Evolutionary conservation across 2,797 vertebrate species (phyloP), one percentile per base, ranked within the genome.

Genomic region (Catharus ustulatus): DNA sequence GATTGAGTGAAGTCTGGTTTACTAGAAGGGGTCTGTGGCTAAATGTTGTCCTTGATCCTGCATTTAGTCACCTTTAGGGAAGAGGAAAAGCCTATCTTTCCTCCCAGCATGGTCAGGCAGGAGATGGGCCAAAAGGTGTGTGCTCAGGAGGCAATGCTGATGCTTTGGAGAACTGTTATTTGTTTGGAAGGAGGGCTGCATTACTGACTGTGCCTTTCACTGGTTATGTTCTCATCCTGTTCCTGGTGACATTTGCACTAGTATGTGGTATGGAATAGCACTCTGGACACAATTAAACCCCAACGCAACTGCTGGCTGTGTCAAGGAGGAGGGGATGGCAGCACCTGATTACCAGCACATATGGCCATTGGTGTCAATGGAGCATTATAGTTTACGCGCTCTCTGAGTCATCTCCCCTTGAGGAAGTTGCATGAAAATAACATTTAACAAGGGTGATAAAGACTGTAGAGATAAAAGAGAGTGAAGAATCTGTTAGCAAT

Each of bases 361-460:
- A 93, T 13, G 67, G 88, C 68, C 84, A 82, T 5, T 75, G 76
- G 71, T 96, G 93, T 58, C 90, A 83, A 61, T 13, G 58, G 77
- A 91, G 89, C 79, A 48, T 66, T 72, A 48, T 1, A 71, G 55
- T 86, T 87, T 86, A 92, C 77, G 76, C 85, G 76, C 69, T 9
- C 11, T 6, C 54, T 91, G 94, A 96, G 79, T 93, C 94, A 96
- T 85, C 80, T 94, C 43, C 72, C 82, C 45, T 49, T 46, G 62
- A 96, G 87, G 85, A 95, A 96, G 66, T 2, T 63, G 86, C 74
- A 86, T 91, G 90, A 87, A 95, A 95, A 90, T 91, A 86, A 81
- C 92, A 75, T 86, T 90, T 93, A 94, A 76, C 73, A 73, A 86
- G 87, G 73, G 48, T 73, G 87, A 87, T 68, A 73, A 93, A 85